Conservation (phyloP, 53 echinoderm and acorn worm genomes). For the Zoroaster sp. region DNA sequence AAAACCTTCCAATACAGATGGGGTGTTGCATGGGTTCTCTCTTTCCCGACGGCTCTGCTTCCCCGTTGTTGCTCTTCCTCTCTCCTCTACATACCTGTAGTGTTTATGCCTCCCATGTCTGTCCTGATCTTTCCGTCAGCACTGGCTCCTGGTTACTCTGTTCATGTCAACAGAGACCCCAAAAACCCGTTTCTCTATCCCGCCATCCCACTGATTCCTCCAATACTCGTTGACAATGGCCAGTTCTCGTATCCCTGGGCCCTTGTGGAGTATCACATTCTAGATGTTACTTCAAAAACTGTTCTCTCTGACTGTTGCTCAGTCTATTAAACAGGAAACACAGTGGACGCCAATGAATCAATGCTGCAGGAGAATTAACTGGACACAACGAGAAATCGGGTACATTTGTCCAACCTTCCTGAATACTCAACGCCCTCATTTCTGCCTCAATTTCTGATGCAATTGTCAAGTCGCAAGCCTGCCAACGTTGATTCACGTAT, state of each 20-base stretch:
- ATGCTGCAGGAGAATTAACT: neutral
- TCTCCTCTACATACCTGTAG: too few relatives aligned
- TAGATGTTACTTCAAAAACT: neutral
- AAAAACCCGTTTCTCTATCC: too few relatives aligned
- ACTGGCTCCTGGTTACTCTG: too few relatives aligned
- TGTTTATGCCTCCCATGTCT: too few relatives aligned
- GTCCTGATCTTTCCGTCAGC: too few relatives aligned
- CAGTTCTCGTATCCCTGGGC: too few relatives aligned
- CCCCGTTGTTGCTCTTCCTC: too few relatives aligned
- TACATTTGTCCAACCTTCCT: neutral
- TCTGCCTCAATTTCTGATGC: constrained; percentile 17
- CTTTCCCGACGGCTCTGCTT: neutral
- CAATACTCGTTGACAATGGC: too few relatives aligned
- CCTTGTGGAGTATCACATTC: too few relatives aligned
- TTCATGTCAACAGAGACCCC: too few relatives aligned
- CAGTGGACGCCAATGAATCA: constrained; percentile 33
- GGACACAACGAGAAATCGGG: constrained; percentile 2
- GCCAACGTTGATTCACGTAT: neutral
- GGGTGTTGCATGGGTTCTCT: neutral
- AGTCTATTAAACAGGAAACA: neutral
- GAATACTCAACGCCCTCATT: neutral
- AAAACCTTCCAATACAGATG: constrained; percentile 15
- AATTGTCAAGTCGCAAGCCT: neutral
- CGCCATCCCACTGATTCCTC: too few relatives aligned
- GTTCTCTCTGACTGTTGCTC: neutral